Percentiles rank a stretch among this genome's conserved stretches.
These are phyloP conservation scores for Crocidura indochinensis DNA, from an alignment of 2,797 vertebrate species.

Conservation along the genomic window DNA sequence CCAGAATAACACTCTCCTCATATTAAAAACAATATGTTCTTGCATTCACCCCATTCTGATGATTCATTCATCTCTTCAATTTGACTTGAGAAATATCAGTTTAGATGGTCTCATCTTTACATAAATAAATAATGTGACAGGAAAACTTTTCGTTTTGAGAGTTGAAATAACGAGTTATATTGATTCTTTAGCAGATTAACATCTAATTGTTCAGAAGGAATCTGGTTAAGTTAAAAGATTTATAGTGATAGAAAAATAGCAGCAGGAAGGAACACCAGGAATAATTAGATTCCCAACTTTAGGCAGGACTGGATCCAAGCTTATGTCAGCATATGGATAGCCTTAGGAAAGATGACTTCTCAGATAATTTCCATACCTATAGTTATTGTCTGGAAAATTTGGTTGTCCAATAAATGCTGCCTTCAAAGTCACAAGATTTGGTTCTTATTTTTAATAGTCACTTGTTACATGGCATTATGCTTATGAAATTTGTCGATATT, in stretches of 20 bases:
- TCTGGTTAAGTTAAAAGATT: constrained; percentile 75
- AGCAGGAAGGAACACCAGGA: constrained; percentile 81
- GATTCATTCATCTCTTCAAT: background rate
- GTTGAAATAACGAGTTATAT: constrained; percentile 12
- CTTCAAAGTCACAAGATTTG: constrained; percentile 49
- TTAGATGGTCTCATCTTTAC: constrained; percentile 7
- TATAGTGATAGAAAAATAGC: constrained; percentile 77
- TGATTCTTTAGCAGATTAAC: constrained; percentile 62
- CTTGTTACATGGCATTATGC: background rate
- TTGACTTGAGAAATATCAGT: background rate
- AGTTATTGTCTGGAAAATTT: constrained; percentile 60
- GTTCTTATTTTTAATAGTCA: constrained; percentile 45
- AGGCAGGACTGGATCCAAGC: constrained; percentile 80
- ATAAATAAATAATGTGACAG: constrained; percentile 7
- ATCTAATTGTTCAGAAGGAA: constrained; percentile 75
- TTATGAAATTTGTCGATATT: background rate
- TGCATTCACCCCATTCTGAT: constrained; percentile 19
- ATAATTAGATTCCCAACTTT: constrained; percentile 78
- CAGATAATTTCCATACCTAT: constrained; percentile 37
- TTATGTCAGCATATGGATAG: constrained; percentile 80
- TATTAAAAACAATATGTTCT: constrained; percentile 76
- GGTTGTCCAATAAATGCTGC: constrained; percentile 44
- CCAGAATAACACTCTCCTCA: constrained; percentile 69
- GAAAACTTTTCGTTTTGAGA: constrained; percentile 66
- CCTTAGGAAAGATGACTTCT: constrained; percentile 73